These are phyloP conservation scores for Dromiciops gliroides DNA, from an alignment of 2,113 vertebrate genomes.

Conservation along the genomic window DNA sequence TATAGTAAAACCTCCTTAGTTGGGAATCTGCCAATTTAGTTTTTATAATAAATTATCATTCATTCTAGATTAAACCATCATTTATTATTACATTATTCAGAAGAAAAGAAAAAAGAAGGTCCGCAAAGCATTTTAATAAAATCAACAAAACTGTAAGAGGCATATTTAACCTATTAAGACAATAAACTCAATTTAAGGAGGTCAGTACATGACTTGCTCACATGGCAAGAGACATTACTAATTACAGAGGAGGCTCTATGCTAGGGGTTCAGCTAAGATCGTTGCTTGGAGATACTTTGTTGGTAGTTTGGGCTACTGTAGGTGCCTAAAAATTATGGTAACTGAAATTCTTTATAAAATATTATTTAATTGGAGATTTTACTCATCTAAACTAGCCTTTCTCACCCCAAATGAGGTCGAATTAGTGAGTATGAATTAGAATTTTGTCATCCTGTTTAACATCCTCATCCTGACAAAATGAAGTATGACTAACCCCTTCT, in stretches of 20 bases:
- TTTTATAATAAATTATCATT: background rate
- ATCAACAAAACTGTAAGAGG: fast-evolving
- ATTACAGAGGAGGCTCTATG: background rate
- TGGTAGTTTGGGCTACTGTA: background rate
- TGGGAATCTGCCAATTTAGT: background rate
- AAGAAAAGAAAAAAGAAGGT: too few relatives aligned
- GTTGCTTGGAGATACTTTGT: background rate
- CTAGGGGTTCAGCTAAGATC: background rate
- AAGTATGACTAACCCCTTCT: background rate
- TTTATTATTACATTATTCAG: too few relatives aligned
- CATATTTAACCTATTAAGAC: background rate
- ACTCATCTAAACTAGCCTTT: background rate
- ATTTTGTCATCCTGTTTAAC: background rate
- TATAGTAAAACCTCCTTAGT: background rate
- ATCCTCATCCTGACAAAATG: background rate
- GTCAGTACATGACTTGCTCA: background rate
- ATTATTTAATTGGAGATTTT: background rate
- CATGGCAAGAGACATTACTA: background rate
- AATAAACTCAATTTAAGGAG: background rate
- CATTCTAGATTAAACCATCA: background rate
- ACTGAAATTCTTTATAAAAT: background rate
- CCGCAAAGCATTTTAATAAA: background rate
- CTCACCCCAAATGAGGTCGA: background rate
- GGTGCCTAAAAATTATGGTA: background rate
- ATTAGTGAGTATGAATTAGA: background rate